Conservation (phyloP, 2,888 invertebrate genomes). For the Drosophila silvestris region DNA sequence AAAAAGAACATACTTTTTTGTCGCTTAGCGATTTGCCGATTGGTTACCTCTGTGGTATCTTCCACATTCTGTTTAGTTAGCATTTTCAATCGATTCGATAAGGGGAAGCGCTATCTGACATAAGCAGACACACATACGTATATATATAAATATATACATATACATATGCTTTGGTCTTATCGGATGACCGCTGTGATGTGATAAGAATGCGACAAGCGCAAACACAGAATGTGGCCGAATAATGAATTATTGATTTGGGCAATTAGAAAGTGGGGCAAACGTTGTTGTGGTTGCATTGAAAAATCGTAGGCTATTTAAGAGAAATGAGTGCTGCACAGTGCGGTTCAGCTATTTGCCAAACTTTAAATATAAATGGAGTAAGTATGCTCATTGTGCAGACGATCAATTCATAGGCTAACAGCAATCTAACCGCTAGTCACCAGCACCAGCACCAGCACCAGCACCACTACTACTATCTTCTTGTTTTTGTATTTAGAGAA, state of each 20-base stretch:
- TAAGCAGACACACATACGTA: neutral
- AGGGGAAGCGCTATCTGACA: neutral
- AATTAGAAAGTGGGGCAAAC: slow-evolving; percentile 24
- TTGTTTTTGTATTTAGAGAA: slow-evolving; percentile 62
- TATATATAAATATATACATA: neutral
- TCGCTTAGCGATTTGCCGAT: slow-evolving; percentile 9
- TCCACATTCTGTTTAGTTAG: neutral
- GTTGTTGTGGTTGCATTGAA: slow-evolving; percentile 2
- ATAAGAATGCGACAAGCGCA: slow-evolving; percentile 34
- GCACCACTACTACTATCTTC: slow-evolving; percentile 38
- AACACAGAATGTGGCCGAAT: slow-evolving; percentile 27
- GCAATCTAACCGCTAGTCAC: neutral
- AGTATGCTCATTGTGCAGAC: neutral
- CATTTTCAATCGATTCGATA: slow-evolving; percentile 23
- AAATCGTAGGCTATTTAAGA: slow-evolving; percentile 1
- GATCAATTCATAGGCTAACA: neutral
- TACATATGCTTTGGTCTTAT: slow-evolving; percentile 5
- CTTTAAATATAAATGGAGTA: neutral
- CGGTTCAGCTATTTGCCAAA: neutral
- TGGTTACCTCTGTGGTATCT: slow-evolving; percentile 10
- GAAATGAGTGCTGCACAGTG: neutral
- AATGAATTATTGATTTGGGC: slow-evolving; percentile 40
- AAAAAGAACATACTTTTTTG: neutral
- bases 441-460: slow-evolving; percentile 21
- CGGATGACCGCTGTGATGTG: slow-evolving; percentile 19